Base-by-base conservation (phyloP, 2,888 invertebrate species). In the Melolontha melolontha region DNA sequence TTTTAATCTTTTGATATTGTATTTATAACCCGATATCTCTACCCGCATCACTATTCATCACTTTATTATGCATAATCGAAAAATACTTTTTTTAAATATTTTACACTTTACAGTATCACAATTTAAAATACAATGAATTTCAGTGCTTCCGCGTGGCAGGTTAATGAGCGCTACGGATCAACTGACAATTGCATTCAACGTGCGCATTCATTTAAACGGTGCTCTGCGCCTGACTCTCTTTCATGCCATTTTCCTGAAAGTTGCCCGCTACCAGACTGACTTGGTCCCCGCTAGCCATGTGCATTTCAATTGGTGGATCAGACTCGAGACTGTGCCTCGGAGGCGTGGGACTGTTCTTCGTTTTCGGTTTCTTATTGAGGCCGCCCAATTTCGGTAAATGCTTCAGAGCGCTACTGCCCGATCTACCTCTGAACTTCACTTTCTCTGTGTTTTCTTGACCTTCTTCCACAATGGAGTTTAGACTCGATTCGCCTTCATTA, bases 391-490 rank as follows among this genome's bases (percentile, higher is more conserved):
- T 91, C 0, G 90, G 88, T 42, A 84, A 77, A 75, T 84, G 84
- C 79, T 91, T 90, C 12, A 88, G 85, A 70, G 82, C 85, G 10
- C 59, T 34, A 66, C 81, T 79, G 22, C 80, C 89, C 85, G 77
- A 88, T 82, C 78, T 87, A 85, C 75, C 88, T 85, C 47, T 86
- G 80, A 63, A 85, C 80, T 72, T 83, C 55, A 70, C 70, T 65
- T 79, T 74, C 64, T 74, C 82, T 54, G 81, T 80, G 75, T 57
- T 85, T 85, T 65, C 86, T 78, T 83, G 90, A 87, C 74, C 87
- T 77, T 92, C 92, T 78, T 92, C 92, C 1, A 88, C 88, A 74
- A 92, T 92, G 0, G 91, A 89, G 51, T 90, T 87, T 41, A 92
- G 83, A 76, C 87, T 85, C 1, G 85, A 85, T 66, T 90, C 90